A percentile compares a stretch with the other conserved stretches of the same genome.
phyloP scores from a whole-genome alignment of 2,888 invertebrate species.

The Drepanosiphum platanoidis region DNA sequence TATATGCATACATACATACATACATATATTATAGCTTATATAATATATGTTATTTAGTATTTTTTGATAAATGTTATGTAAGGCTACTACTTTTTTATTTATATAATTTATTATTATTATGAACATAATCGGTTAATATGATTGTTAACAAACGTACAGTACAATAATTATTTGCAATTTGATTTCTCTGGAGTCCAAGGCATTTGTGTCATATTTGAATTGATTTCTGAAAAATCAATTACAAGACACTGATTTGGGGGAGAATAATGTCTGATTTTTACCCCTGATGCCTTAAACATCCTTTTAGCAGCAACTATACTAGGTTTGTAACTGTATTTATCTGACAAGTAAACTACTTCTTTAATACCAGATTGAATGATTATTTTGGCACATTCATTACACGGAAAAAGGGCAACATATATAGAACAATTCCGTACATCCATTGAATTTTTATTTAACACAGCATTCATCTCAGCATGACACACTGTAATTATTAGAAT shows the following conservation, averaged over 20 bases:
- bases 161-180: slow-evolving; percentile 13
- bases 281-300: slow-evolving; percentile 83
- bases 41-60: too few relatives aligned
- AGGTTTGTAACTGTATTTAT: slow-evolving; percentile 79
- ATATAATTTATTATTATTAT: too few relatives aligned
- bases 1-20: too few relatives aligned
- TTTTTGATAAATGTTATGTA: too few relatives aligned
- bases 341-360: slow-evolving; percentile 81
- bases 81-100: too few relatives aligned
- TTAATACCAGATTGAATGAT: slow-evolving; percentile 93
- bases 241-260: slow-evolving; percentile 74
- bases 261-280: slow-evolving; percentile 76
- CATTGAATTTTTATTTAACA: slow-evolving; percentile 86
- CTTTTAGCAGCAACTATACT: slow-evolving; percentile 79
- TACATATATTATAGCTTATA: too few relatives aligned
- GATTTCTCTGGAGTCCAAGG: slow-evolving; percentile 67
- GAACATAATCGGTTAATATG: too few relatives aligned
- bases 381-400: slow-evolving; percentile 97
- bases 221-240: slow-evolving; percentile 76
- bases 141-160: background rate
- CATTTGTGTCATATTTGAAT: slow-evolving; percentile 69
- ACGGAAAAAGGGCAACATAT: slow-evolving; percentile 93
- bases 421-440: slow-evolving; percentile 83
- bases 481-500: slow-evolving; percentile 77
- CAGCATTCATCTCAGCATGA: slow-evolving; percentile 98